These are phyloP conservation scores for Peromyscus polionotus DNA, from an alignment of 2,113 vertebrate genomes.

Conservation along the genomic window DNA sequence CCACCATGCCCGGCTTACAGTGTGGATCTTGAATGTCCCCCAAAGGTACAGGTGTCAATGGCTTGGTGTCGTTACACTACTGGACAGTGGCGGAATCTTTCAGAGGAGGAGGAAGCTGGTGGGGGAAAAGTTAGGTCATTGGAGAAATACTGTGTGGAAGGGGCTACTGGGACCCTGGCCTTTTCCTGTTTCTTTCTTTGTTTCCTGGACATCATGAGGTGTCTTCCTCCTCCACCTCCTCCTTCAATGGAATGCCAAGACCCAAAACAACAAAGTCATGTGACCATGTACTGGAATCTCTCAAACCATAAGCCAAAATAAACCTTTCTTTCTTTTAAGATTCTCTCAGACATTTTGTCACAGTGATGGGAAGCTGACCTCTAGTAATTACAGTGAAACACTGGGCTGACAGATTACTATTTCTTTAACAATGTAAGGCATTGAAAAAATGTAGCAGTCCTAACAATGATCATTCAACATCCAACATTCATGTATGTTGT, in stretches of 20 bases:
- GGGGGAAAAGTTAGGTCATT: background rate
- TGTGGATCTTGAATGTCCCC: background rate
- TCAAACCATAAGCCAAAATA: background rate
- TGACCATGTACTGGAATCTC: background rate
- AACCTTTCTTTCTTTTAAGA: background rate
- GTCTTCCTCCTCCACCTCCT: background rate
- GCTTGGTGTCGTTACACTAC: background rate
- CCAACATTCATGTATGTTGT: conserved; percentile 15
- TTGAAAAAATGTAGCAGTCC: background rate
- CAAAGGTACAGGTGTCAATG: background rate
- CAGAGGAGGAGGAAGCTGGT: background rate
- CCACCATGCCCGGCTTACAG: too few relatives aligned
- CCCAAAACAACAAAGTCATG: background rate
- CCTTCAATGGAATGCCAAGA: background rate
- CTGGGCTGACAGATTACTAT: background rate
- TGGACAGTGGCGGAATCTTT: background rate
- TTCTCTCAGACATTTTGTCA: background rate
- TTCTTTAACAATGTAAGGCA: background rate
- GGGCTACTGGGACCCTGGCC: background rate
- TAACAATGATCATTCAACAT: conserved; percentile 33
- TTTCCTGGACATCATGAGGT: background rate
- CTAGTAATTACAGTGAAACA: conserved; percentile 19
- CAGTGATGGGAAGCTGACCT: background rate
- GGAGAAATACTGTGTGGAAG: background rate
- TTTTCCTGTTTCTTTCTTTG: background rate